Evolutionary conservation across 1,140 invertebrate species (phyloP).

Genomic region (Reticulitermes speratus): DNA sequence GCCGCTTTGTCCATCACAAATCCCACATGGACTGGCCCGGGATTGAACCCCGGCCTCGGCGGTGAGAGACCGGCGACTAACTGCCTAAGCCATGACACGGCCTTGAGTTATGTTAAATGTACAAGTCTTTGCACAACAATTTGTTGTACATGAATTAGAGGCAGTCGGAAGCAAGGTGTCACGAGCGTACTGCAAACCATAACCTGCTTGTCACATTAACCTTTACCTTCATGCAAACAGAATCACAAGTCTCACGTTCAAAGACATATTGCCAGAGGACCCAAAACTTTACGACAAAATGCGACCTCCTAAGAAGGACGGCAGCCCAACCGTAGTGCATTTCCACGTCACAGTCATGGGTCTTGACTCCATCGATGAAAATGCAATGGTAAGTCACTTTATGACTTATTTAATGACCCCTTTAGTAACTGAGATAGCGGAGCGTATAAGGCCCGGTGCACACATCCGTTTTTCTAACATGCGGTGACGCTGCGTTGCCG

Average conservation of each 20-base stretch:
- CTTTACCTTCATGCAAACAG: background rate
- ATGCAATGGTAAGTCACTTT: slow-evolving; percentile 72
- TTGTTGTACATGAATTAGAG: background rate
- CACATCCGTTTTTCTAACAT: too few relatives aligned
- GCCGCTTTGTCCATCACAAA: too few relatives aligned
- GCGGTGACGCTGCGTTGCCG: too few relatives aligned
- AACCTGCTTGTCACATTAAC: background rate
- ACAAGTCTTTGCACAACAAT: background rate
- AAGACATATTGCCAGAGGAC: slow-evolving; percentile 81
- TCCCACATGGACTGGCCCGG: too few relatives aligned
- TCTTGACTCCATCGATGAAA: slow-evolving; percentile 88
- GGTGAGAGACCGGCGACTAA: too few relatives aligned
- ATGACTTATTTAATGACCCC: background rate
- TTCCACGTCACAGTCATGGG: slow-evolving; percentile 94
- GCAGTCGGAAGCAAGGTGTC: background rate
- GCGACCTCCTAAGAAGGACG: slow-evolving; percentile 83
- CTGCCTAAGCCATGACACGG: too few relatives aligned
- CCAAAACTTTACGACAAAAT: slow-evolving; percentile 86
- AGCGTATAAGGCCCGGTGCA: too few relatives aligned
- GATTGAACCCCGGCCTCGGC: too few relatives aligned
- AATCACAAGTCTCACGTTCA: slow-evolving; percentile 68
- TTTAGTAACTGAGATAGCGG: background rate
- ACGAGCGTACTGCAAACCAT: background rate
- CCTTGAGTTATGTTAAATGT: background rate
- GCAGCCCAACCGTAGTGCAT: slow-evolving; percentile 79